Conservation (phyloP, 1,140 invertebrate genomes). For the Drosophila subpulchrella region DNA sequence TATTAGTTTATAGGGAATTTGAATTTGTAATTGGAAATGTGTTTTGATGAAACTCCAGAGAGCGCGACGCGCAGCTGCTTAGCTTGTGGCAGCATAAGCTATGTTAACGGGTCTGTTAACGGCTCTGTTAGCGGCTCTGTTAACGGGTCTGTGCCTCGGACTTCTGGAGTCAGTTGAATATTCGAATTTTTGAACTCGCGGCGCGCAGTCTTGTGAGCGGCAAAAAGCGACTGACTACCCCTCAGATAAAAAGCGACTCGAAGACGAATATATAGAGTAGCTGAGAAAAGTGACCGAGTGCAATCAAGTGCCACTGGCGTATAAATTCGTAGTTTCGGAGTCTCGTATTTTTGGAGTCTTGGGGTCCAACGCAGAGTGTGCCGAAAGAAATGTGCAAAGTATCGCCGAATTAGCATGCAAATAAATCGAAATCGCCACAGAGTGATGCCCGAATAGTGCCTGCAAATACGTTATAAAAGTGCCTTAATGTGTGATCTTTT, state of each 20-base stretch:
- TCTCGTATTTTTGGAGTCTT: neutral
- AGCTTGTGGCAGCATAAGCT: no score
- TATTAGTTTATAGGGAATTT: no score
- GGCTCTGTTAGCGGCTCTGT: neutral
- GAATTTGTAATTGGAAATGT: no score
- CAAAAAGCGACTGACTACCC: slow-evolving; percentile 23
- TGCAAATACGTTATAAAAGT: slow-evolving; percentile 41
- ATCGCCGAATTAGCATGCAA: slow-evolving; percentile 35
- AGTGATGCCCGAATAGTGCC: slow-evolving; percentile 52
- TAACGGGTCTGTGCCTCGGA: slow-evolving; percentile 14
- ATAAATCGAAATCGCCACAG: slow-evolving; percentile 25
- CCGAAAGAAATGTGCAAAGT: slow-evolving; percentile 63
- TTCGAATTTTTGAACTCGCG: slow-evolving; percentile 72
- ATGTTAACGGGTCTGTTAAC: neutral
- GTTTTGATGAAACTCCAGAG: no score
- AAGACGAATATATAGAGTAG: slow-evolving; percentile 54
- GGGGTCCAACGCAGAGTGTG: slow-evolving; percentile 11
- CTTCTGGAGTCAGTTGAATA: slow-evolving; percentile 51
- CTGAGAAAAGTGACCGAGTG: slow-evolving; percentile 14
- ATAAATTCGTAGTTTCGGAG: slow-evolving; percentile 59
- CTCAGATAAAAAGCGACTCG: slow-evolving; percentile 20
- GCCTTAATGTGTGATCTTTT: slow-evolving; percentile 45
- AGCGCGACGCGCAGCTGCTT: neutral
- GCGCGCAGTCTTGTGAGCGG: slow-evolving; percentile 77
- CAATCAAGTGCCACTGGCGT: slow-evolving; percentile 25